These are phyloP conservation scores for Meandrusa payeni DNA, from an alignment of 2,888 invertebrate genomes.

Conservation along the genomic window DNA sequence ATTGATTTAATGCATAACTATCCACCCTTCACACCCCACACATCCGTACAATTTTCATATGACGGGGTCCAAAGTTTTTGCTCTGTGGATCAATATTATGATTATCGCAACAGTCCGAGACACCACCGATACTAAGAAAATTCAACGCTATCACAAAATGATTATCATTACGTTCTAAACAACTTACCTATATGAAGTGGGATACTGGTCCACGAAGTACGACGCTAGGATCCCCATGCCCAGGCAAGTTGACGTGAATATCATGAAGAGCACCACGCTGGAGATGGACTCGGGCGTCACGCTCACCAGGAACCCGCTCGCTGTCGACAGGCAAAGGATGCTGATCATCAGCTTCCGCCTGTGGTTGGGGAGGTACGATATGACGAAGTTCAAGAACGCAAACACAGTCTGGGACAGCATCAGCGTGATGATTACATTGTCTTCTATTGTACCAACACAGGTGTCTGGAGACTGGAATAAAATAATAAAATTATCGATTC, in stretches of 20 bases:
- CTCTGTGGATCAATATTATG: too few relatives aligned
- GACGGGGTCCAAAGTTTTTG: too few relatives aligned
- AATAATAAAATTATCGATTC: too few relatives aligned
- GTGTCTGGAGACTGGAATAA: conserved; percentile 48
- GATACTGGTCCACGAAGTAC: conserved; percentile 69
- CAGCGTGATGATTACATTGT: conserved; percentile 82
- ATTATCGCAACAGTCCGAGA: too few relatives aligned
- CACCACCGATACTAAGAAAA: too few relatives aligned
- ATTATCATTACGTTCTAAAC: too few relatives aligned
- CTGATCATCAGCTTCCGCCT: conserved; percentile 75
- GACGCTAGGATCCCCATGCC: conserved; percentile 71
- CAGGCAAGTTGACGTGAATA: conserved; percentile 65
- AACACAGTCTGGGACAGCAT: conserved; percentile 83
- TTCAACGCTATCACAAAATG: too few relatives aligned
- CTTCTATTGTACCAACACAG: conserved; percentile 78
- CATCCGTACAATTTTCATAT: too few relatives aligned
- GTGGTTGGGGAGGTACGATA: conserved; percentile 75
- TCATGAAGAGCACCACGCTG: conserved; percentile 62
- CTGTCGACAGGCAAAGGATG: conserved; percentile 72
- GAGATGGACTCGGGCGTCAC: conserved; percentile 64
- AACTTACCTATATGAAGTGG: conserved; percentile 63
- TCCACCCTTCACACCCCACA: too few relatives aligned
- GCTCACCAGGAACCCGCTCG: conserved; percentile 70
- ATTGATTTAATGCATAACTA: too few relatives aligned
- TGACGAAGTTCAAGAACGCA: conserved; percentile 80